Evolutionary conservation across 2,113 vertebrate species (phyloP), one percentile per base, ranked within the genome.

Genomic region (Ranitomeya imitator): DNA sequence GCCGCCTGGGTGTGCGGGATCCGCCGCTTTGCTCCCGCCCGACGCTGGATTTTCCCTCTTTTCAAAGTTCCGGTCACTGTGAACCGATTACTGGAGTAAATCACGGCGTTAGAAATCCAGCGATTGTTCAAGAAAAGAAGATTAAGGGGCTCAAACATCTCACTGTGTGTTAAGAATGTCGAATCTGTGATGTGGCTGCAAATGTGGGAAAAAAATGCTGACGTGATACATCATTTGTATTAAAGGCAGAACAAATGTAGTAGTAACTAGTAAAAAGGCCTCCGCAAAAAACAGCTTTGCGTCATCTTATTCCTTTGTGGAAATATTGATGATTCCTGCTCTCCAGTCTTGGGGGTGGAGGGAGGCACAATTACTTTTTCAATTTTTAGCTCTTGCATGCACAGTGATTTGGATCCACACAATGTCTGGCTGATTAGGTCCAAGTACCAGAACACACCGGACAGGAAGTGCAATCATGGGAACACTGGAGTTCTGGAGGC

Each of bases 41-140:
- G 26, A 54, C 67, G 18, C 73, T 67, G 19, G 77, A 31, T 31
- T 87, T 26, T 80, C 15, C 26, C 77, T 81, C 78, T 37, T 87
- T 59, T 19, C 55, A 26, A 52, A 60, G 67, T 83, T 26, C 79
- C 31, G 26, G 67, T 52, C 86, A 61, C 26, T 74, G 79, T 18
- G 18, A 74, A 88, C 15, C 31, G 12, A 61, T 88, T 74, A 61
- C 65, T 88, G 79, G 31, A 76, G 86, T 83, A 77, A 83, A 88
- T 88, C 79, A n/a, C 52, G 77, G 76, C 83, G 51, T 88, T 83
- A 83, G 60, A 83, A 59, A 21, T 37, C 21, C 69, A 73, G 65
- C 79, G 63, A 83, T 54, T 26, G 65, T 51, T 88, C 51, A 88
- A 63, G 83, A 83, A 76, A 63, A 21, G n/a, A n/a, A 55, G 86